Evolutionary conservation across 2,113 vertebrate genomes (phyloP).

Genomic region (Synchiropus splendidus): DNA sequence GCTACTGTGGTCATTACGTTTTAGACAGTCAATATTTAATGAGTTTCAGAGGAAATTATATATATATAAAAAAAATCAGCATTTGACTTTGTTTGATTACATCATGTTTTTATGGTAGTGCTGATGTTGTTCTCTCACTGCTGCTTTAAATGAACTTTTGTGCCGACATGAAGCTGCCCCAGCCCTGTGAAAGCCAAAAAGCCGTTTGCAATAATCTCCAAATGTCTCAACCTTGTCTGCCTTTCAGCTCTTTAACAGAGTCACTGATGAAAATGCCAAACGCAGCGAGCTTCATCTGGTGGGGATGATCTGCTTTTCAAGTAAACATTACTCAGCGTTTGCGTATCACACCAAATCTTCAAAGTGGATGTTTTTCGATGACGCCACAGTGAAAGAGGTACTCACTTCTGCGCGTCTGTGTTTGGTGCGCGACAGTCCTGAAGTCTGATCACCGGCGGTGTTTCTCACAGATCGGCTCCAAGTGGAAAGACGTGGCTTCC

Average conservation of each 20-base stretch:
- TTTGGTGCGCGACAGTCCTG: conserved; percentile 2
- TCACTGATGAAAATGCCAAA: conserved; percentile 92
- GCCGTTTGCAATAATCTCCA: background rate
- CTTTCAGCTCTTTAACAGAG: conserved; percentile 88
- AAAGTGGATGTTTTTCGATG: conserved; percentile 97
- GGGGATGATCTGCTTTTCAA: conserved; percentile 95
- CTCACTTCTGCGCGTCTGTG: conserved; percentile 18
- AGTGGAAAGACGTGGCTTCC: conserved; percentile 95
- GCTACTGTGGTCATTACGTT: no score
- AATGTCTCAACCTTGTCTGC: conserved; percentile 16
- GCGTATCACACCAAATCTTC: conserved; percentile 94
- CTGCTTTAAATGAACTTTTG: no score
- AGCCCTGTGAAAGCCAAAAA: background rate
- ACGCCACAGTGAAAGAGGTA: conserved; percentile 97
- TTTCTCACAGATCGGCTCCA: conserved; percentile 77
- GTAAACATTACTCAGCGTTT: conserved; percentile 93
- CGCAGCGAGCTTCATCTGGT: conserved; percentile 88
- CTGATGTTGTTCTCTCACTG: no score
- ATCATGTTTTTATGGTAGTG: no score
- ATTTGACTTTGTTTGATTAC: no score
- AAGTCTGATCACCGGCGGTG: conserved; percentile 2
- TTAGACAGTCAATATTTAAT: no score
- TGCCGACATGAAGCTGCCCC: no score
- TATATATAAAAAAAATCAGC: no score
- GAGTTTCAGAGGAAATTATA: no score